Evolutionary conservation across 2,113 vertebrate species (phyloP).

Genomic region (Lipotes vexillifer): DNA sequence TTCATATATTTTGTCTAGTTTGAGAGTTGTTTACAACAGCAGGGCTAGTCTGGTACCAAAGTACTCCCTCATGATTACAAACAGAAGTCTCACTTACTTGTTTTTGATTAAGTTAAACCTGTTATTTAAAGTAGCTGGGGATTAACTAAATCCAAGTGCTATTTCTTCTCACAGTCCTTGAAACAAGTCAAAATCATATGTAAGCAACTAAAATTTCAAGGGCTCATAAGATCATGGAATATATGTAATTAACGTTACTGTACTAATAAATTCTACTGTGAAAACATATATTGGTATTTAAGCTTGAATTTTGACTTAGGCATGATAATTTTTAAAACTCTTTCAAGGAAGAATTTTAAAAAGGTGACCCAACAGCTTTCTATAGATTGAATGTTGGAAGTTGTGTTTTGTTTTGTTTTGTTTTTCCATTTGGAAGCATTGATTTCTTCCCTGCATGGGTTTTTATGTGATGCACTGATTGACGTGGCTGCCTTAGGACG

Average conservation of each 20-base stretch:
- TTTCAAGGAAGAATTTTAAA: slow-evolving; percentile 46
- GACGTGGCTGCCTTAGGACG: background rate
- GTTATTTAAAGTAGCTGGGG: background rate
- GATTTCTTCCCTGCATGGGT: slow-evolving; percentile 45
- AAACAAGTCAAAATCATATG: background rate
- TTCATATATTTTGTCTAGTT: background rate
- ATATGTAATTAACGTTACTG: slow-evolving; percentile 1
- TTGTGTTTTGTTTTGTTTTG: background rate
- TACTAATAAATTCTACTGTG: background rate
- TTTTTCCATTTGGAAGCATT: slow-evolving; percentile 40
- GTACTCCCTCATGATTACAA: background rate
- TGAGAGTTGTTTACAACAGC: background rate
- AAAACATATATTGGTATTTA: slow-evolving; percentile 39
- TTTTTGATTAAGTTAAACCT: background rate
- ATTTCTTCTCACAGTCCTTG: background rate
- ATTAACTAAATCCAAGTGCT: background rate
- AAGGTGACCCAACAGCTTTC: background rate
- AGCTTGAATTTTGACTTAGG: slow-evolving; percentile 43
- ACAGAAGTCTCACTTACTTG: background rate
- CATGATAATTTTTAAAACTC: slow-evolving; percentile 28
- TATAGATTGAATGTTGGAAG: slow-evolving; percentile 41
- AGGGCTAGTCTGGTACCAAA: background rate
- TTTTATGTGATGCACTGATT: slow-evolving; percentile 23
- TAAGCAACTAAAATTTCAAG: background rate
- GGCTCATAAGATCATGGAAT: background rate